Evolutionary conservation across 2,113 vertebrate species (phyloP).

Genomic region (Emydocephalus ijimae): DNA sequence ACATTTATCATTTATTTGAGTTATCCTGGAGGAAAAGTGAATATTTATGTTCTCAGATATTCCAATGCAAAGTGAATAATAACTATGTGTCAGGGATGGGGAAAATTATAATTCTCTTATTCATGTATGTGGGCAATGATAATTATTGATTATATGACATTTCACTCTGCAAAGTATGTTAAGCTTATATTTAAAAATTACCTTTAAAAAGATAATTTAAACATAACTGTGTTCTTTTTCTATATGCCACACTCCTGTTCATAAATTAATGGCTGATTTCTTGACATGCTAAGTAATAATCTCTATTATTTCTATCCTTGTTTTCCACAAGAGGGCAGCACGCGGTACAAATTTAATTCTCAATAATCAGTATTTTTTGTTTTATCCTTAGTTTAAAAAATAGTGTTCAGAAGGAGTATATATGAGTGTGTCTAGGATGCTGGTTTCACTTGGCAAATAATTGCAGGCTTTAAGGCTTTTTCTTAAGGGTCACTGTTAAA

Average conservation of each 20-base stretch:
- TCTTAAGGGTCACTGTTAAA: background rate
- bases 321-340: constrained; percentile 19
- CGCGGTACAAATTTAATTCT: background rate
- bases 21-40: background rate
- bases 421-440: background rate
- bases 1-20: background rate
- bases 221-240: background rate
- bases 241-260: background rate
- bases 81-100: background rate
- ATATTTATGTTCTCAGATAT: background rate
- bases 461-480: background rate
- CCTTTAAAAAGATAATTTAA: background rate
- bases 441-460: background rate
- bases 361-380: background rate
- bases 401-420: background rate
- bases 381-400: background rate
- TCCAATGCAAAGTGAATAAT: background rate
- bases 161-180: background rate
- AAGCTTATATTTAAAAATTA: background rate
- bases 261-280: background rate
- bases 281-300: background rate
- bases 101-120: background rate
- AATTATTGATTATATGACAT: background rate
- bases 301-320: background rate
- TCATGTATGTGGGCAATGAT: too few relatives aligned